Conservation (phyloP, 1,140 invertebrate species). For the Drosophila willistoni region DNA sequence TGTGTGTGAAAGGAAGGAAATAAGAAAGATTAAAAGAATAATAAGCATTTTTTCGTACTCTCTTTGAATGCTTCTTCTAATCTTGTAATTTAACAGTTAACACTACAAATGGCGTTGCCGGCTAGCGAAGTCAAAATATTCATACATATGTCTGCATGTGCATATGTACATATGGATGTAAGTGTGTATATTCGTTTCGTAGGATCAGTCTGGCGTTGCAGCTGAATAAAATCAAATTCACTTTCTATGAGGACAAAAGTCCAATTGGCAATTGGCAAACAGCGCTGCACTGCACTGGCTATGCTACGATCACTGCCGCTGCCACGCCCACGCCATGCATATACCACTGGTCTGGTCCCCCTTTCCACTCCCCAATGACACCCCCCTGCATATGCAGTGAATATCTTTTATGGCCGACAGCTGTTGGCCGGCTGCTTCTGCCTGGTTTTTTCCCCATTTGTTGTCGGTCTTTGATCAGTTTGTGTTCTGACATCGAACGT, state of each 20-base stretch:
- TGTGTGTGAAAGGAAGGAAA: too few species aligned
- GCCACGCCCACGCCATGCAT: not conserved
- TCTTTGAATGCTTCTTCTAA: not conserved
- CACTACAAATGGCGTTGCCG: not conserved
- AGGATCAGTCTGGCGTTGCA: not conserved
- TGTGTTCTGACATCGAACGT: constrained; percentile 50
- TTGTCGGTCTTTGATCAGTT: constrained; percentile 35
- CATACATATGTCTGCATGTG: not conserved
- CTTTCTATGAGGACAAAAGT: constrained; percentile 8
- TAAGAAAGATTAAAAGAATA: too few species aligned
- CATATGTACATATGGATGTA: too few species aligned
- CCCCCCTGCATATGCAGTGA: constrained; percentile 27
- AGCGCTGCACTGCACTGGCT: not conserved
- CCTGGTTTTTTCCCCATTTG: constrained; percentile 17
- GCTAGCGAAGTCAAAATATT: not conserved
- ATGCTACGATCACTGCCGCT: not conserved
- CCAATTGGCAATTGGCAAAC: constrained; percentile 10
- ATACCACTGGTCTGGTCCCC: not conserved
- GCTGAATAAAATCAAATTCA: not conserved
- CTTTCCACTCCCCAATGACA: not conserved
- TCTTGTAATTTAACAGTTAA: not conserved
- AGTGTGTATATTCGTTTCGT: too few species aligned
- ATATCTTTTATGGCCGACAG: constrained; percentile 30
- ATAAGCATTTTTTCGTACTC: too few species aligned
- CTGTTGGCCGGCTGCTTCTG: constrained; percentile 15